Conservation (phyloP, 1,140 invertebrate genomes). For the Phthorimaea operculella region DNA sequence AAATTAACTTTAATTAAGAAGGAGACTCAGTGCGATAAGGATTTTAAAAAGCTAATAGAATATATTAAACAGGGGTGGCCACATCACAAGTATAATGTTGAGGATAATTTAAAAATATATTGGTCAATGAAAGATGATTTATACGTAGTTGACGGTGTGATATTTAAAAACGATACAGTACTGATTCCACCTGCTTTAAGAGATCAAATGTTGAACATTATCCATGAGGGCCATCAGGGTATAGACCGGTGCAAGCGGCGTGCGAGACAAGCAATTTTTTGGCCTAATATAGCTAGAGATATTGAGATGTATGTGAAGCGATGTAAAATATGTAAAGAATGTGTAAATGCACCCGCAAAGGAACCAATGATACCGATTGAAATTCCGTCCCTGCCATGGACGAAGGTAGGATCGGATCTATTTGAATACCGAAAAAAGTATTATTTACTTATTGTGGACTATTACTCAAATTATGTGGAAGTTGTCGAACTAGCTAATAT, state of each 20-base stretch:
- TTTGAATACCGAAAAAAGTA: slow-evolving; percentile 15
- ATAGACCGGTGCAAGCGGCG: slow-evolving; percentile 26
- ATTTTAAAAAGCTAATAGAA: not conserved
- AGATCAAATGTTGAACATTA: slow-evolving; percentile 21
- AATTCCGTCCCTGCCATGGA: slow-evolving; percentile 5
- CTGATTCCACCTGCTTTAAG: slow-evolving; percentile 7
- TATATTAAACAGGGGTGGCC: slow-evolving; percentile 9
- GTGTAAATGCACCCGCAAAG: slow-evolving; percentile 22
- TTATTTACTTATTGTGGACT: slow-evolving; percentile 22
- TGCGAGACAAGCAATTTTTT: slow-evolving; percentile 32
- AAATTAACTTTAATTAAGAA: slow-evolving; percentile 8
- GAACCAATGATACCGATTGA: slow-evolving; percentile 27
- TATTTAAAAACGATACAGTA: slow-evolving; percentile 5
- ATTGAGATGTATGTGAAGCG: slow-evolving; percentile 25
- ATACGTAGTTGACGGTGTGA: slow-evolving; percentile 4
- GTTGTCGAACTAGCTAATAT: slow-evolving; percentile 11
- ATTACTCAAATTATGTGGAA: slow-evolving; percentile 21
- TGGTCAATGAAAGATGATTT: slow-evolving; percentile 9
- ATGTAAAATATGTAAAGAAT: slow-evolving; percentile 4
- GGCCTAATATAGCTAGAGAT: slow-evolving; percentile 31
- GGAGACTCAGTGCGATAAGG: slow-evolving; percentile 4
- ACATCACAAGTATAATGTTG: slow-evolving; percentile 4
- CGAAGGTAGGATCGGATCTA: slow-evolving; percentile 7
- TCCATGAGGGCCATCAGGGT: slow-evolving; percentile 35
- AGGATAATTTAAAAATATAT: slow-evolving; percentile 1